Evolutionary conservation across 2,888 invertebrate genomes (phyloP), one percentile per base, ranked within the genome.

Genomic region (Himalopsyche japonica): DNA sequence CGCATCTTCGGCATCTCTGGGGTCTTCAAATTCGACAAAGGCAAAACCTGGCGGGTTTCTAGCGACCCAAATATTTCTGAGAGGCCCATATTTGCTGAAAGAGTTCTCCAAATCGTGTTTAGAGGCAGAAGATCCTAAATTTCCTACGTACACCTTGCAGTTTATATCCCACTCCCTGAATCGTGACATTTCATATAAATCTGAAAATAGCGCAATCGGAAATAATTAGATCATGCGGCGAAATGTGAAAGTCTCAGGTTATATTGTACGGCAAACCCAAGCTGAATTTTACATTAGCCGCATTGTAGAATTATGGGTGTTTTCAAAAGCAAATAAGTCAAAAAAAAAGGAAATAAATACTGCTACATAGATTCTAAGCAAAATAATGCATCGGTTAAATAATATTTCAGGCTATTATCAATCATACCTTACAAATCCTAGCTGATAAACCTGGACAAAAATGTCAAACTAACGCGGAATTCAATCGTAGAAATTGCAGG

Each of bases 11-110:
- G 97, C 97, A 89, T 98, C 98, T 86, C 97, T 92, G 20, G 96
- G 94, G 89, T 98, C 97, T 91, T 97, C 97, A 90, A 94, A 97
- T 90, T 97, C 97, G 5, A 97, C 96, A 90, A 97, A 97, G 0
- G 97, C 97, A 91, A 97, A 97, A 24, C 97, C 98, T 7, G 98
- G 97, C 64, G 98, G 98, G 89, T 98, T 97, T 88, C 98, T 93
- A 0, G 98, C 98, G 81, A 98, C 97, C 98, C 98, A 98, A 79
- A 98, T 97, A 91, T 97, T 98, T 88, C 96, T 93, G 87, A 98
- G 93, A 70, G 96, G 96, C 10, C 98, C 98, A 90, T 97, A 98
- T 90, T 97, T 96, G 84, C 95, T 93, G 90, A 98, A 98, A 12
- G 96, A 94, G 88, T 95, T 96, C 90, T 98, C 98, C 85, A 97